phyloP scores from a whole-genome alignment of 2,888 invertebrate species.

The Aporophyla lueneburgensis region DNA sequence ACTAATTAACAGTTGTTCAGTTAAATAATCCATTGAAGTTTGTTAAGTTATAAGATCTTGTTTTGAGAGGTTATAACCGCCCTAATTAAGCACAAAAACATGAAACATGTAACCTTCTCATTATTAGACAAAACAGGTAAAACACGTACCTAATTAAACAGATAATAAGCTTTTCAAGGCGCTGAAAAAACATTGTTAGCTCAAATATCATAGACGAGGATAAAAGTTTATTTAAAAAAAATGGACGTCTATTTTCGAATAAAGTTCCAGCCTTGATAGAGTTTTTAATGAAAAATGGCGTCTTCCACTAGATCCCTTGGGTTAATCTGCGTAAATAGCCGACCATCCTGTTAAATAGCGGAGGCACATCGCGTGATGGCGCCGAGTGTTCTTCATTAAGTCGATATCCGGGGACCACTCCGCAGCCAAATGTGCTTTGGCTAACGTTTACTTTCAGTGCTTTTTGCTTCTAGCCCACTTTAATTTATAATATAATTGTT shows the following conservation, averaged over 20 bases:
- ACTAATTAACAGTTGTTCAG: slow-evolving; percentile 55
- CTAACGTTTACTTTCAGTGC: slow-evolving; percentile 55
- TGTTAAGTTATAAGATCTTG: slow-evolving; percentile 24
- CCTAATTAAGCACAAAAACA: slow-evolving; percentile 1
- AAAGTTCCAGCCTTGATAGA: slow-evolving; percentile 69
- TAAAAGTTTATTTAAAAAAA: slow-evolving; percentile 4
- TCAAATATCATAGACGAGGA: slow-evolving; percentile 23
- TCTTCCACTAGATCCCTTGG: slow-evolving; percentile 74
- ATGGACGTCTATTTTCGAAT: slow-evolving; percentile 63
- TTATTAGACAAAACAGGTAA: not conserved
- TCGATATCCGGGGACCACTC: slow-evolving; percentile 76
- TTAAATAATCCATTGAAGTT: slow-evolving; percentile 42
- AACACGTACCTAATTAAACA: slow-evolving; percentile 6
- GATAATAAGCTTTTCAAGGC: slow-evolving; percentile 2
- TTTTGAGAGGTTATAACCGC: slow-evolving; percentile 3
- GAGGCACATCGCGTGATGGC: slow-evolving; percentile 75
- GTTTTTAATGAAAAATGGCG: slow-evolving; percentile 78
- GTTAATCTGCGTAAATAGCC: slow-evolving; percentile 78
- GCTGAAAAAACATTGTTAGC: slow-evolving; percentile 11
- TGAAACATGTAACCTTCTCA: not conserved
- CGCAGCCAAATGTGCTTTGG: slow-evolving; percentile 65
- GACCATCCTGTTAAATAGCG: slow-evolving; percentile 77
- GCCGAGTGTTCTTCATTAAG: slow-evolving; percentile 82
- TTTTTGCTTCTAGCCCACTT: slow-evolving; percentile 49
- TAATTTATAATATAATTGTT: slow-evolving; percentile 19